Conservation (phyloP, 2,888 invertebrate species). For the Drosophila prolongata region DNA sequence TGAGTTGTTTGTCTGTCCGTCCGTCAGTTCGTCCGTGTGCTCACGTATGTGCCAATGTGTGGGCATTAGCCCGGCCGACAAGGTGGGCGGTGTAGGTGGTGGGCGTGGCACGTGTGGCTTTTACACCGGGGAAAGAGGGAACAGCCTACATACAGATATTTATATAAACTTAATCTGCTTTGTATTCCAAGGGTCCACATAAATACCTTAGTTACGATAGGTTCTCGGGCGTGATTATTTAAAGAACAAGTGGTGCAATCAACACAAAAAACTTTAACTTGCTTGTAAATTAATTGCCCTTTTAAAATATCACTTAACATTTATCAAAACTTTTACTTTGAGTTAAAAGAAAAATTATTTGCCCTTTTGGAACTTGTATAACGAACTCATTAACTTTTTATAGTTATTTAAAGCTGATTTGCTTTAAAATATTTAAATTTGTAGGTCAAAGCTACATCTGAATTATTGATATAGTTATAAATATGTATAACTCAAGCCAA, state of each 20-base stretch:
- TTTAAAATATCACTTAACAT: too few relatives aligned
- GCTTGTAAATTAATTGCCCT: too few relatives aligned
- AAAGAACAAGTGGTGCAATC: not conserved
- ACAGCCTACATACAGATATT: conserved; percentile 10
- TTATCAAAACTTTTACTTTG: too few relatives aligned
- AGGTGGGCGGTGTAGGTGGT: not conserved
- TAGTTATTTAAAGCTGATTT: too few relatives aligned
- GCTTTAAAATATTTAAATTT: too few relatives aligned
- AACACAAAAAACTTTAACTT: not conserved
- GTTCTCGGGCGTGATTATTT: not conserved
- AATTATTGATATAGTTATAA: too few relatives aligned
- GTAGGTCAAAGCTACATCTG: too few relatives aligned
- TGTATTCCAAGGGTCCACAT: not conserved
- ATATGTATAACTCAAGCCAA: too few relatives aligned
- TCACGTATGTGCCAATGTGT: conserved; percentile 46
- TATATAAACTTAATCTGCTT: conserved; percentile 12
- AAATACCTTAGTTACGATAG: not conserved
- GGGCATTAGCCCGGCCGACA: conserved; percentile 35
- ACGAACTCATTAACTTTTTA: too few relatives aligned
- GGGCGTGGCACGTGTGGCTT: conserved; percentile 31
- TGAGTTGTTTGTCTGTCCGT: conserved; percentile 73
- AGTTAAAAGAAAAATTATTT: too few relatives aligned
- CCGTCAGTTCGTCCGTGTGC: conserved; percentile 11
- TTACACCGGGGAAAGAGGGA: not conserved
- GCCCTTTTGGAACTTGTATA: too few relatives aligned